Evolutionary conservation across 1,140 invertebrate species (phyloP).

Genomic region (Drosophila jambulina): DNA sequence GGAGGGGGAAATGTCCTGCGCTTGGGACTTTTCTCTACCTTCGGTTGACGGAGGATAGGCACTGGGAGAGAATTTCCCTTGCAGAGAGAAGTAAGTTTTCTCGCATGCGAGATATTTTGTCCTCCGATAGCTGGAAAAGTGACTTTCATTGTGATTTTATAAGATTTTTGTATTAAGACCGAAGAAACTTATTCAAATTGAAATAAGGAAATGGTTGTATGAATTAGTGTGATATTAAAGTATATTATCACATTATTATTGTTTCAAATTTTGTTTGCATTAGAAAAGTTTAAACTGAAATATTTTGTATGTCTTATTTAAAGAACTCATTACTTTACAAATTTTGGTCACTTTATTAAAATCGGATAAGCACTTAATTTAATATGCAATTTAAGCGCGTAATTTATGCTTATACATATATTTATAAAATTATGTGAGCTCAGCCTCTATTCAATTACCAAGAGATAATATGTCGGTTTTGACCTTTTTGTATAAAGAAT

Average conservation of each 20-base stretch:
- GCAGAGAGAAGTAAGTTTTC: slow-evolving; percentile 7
- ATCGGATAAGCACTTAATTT: neutral
- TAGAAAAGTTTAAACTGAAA: neutral
- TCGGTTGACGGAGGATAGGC: neutral
- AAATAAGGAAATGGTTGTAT: neutral
- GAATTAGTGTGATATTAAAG: neutral
- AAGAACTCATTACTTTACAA: neutral
- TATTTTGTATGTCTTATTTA: too few relatives aligned
- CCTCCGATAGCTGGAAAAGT: neutral
- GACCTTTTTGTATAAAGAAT: neutral
- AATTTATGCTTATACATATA: neutral
- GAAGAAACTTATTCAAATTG: neutral
- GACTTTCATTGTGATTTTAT: neutral
- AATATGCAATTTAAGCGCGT: neutral
- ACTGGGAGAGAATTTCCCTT: slow-evolving; percentile 63
- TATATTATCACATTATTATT: neutral
- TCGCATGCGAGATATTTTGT: slow-evolving; percentile 60
- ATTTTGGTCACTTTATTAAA: neutral
- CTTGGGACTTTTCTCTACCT: slow-evolving; percentile 32
- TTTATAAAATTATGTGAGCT: neutral
- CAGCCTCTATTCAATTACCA: neutral
- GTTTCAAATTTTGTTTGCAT: neutral
- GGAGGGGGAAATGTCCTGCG: slow-evolving; percentile 34
- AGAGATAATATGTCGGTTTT: neutral
- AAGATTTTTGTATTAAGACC: neutral